Conservation (phyloP, 1,140 invertebrate genomes). For the Trichonephila clavata region DNA sequence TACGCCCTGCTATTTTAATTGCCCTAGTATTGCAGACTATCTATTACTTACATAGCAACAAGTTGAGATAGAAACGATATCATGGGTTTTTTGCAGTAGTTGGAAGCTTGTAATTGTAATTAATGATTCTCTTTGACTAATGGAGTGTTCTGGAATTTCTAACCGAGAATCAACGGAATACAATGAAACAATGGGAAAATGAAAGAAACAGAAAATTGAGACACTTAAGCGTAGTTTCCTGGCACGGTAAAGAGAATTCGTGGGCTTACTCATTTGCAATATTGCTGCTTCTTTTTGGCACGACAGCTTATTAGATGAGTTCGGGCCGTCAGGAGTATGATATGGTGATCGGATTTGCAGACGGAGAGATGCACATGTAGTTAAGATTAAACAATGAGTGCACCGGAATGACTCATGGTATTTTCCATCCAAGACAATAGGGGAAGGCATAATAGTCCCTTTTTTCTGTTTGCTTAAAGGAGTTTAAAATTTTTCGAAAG, state of each 20-base stretch:
- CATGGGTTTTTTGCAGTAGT: not conserved
- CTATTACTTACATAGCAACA: not conserved
- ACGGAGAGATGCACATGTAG: not conserved
- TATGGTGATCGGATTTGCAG: not conserved
- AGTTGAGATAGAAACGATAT: not conserved
- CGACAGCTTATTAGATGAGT: not conserved
- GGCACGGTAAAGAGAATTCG: not conserved
- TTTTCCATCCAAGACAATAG: too few relatives aligned
- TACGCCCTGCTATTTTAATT: constrained; percentile 3
- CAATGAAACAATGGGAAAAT: constrained; percentile 15
- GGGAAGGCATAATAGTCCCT: too few relatives aligned
- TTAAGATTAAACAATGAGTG: too few relatives aligned
- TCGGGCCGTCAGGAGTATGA: not conserved
- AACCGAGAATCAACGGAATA: constrained; percentile 8
- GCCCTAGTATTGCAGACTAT: not conserved
- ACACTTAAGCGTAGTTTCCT: not conserved
- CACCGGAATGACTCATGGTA: not conserved
- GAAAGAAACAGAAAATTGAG: constrained; percentile 23
- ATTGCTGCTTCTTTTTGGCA: constrained; percentile 11
- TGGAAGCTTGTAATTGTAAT: constrained; percentile 6
- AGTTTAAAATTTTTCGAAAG: too few relatives aligned
- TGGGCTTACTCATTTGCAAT: not conserved
- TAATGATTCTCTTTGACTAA: constrained; percentile 11
- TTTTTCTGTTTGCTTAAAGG: too few relatives aligned
- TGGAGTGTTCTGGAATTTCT: constrained; percentile 31